Evolutionary conservation across 92 coral and sea anemone genomes (phyloP).

Genomic region (Porites evermanni): DNA sequence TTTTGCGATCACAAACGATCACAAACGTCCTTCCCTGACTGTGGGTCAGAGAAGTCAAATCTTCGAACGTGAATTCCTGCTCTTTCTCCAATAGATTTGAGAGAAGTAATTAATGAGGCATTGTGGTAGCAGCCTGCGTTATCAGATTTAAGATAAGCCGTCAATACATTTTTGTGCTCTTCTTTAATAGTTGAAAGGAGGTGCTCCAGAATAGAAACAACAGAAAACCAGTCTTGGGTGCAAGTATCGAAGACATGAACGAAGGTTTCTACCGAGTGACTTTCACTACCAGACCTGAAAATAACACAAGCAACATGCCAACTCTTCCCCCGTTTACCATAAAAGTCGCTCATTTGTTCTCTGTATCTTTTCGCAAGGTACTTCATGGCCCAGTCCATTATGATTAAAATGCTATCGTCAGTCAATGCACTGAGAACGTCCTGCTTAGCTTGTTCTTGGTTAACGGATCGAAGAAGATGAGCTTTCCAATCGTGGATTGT

Average conservation of each 20-base stretch:
- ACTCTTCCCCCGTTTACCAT: slow-evolving; percentile 45
- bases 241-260: slow-evolving; percentile 17
- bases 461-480: slow-evolving; percentile 24
- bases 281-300: not conserved
- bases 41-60: slow-evolving; percentile 67
- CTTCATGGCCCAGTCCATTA: slow-evolving; percentile 62
- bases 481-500: slow-evolving; percentile 35
- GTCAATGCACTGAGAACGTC: slow-evolving; percentile 32
- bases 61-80: slow-evolving; percentile 41
- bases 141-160: slow-evolving; percentile 54
- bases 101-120: slow-evolving; percentile 53
- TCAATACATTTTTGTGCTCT: slow-evolving; percentile 42
- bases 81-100: slow-evolving; percentile 41
- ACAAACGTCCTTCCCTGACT: slow-evolving; percentile 67
- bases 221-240: slow-evolving; percentile 45
- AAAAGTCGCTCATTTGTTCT: slow-evolving; percentile 60
- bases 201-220: slow-evolving; percentile 54
- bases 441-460: slow-evolving; percentile 59
- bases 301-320: slow-evolving; percentile 55
- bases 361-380: slow-evolving; percentile 38
- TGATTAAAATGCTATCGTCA: slow-evolving; percentile 23
- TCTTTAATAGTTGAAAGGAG: slow-evolving; percentile 32
- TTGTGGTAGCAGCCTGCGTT: slow-evolving; percentile 71
- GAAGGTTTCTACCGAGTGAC: slow-evolving; percentile 32
- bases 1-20: slow-evolving; percentile 68